Base-by-base conservation (phyloP, 2,797 vertebrate species). In the Serranus cabrilla region DNA sequence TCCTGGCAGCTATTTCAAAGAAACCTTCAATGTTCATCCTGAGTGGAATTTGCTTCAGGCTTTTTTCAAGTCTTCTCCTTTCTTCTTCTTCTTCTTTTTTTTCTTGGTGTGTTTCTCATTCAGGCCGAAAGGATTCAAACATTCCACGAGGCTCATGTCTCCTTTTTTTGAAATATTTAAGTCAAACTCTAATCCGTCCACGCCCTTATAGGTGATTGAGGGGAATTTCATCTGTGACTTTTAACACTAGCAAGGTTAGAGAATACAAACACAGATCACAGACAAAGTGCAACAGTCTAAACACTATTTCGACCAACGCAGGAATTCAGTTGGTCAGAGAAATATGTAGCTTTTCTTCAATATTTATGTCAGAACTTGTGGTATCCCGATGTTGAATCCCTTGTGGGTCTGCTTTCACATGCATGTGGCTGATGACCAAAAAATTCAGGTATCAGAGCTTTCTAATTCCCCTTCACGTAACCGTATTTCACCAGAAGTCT, bases 361-460 rank as follows among this genome's bases (percentile, higher is more conserved):
- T 89, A 87, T 91, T 89, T 89, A 85, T 84, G 61, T 83, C 77
- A 85, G 83, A 83, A 80, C 87, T 77, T 81, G 82, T 81, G 82
- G 83, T 67, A 74, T 14, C 67, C 78, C 0, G 43, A 75, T 89
- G 83, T 81, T 54, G 58, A 82, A 76, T 83, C 66, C 47, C 12
- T 73, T 42, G 54, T 57, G 62, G 67, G 62, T 54, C 76, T 27
- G 49, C 21, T 58, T 62, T 64, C 67, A 75, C 67, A 74, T 23
- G 59, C 37, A 68, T 4, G 7, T 17, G 40, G 57, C 69, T 58
- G 50, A 68, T 74, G 27, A 27, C 6, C 4, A 34, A 34, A 34
- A 34, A 66, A 74, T 58, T 51, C 9, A 66, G 67, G n/a, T 67
- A 74, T 66, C 27, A 5, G 39, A 54, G 20, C 55, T 45, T 50